phyloP scores from a whole-genome alignment of 2,113 vertebrate species.

The Ophiodon elongatus region DNA sequence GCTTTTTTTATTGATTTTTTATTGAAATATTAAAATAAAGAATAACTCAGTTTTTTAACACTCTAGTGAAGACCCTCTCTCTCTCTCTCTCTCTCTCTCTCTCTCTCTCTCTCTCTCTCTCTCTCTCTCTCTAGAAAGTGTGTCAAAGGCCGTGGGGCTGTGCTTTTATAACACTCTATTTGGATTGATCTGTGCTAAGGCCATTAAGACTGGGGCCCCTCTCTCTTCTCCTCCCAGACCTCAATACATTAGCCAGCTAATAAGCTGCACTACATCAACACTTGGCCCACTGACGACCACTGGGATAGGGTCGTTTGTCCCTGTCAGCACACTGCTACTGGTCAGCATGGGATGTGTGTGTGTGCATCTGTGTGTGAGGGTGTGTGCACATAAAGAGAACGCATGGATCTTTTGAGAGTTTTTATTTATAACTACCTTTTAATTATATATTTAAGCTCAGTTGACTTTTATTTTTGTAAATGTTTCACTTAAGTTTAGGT shows the following conservation, averaged over 20 bases:
- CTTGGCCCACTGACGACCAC: slow-evolving; percentile 46
- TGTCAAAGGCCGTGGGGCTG: slow-evolving; percentile 33
- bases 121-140: slow-evolving; percentile 18
- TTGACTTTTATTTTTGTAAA: neutral
- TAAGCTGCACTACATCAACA: slow-evolving; percentile 66
- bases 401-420: neutral
- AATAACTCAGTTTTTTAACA: neutral
- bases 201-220: slow-evolving; percentile 22
- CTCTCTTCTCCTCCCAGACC: slow-evolving; percentile 40
- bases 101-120: neutral
- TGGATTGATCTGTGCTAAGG: slow-evolving; percentile 50
- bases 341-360: slow-evolving; percentile 19
- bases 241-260: slow-evolving; percentile 69
- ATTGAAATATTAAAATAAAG: neutral
- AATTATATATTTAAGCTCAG: neutral
- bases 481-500: neutral
- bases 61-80: neutral
- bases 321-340: slow-evolving; percentile 56
- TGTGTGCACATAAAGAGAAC: neutral
- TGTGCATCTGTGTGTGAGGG: neutral
- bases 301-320: slow-evolving; percentile 66
- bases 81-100: neutral
- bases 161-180: slow-evolving; percentile 38
- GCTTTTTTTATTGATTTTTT: neutral
- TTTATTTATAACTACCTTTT: neutral